Evolutionary conservation across 2,797 vertebrate species (phyloP).

Genomic region (Gobionotothen gibberifrons): DNA sequence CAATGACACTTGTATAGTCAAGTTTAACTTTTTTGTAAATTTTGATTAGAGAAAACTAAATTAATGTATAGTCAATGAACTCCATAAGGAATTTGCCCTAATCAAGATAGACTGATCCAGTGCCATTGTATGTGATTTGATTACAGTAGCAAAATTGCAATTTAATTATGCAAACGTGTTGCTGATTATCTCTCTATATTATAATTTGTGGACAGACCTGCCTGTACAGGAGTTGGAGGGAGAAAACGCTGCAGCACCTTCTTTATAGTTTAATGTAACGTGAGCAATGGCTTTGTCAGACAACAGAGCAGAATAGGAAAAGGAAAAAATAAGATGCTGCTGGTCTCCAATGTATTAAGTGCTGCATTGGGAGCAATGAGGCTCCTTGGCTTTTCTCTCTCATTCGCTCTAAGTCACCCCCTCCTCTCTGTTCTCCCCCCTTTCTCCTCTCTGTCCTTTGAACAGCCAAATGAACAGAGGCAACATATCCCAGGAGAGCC

Average conservation of each 20-base stretch:
- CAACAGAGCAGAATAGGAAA: slow-evolving; percentile 10
- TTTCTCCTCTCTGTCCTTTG: slow-evolving; percentile 49
- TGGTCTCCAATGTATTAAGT: slow-evolving; percentile 23
- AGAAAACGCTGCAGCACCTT: neutral
- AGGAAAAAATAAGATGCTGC: neutral
- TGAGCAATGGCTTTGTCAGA: slow-evolving; percentile 4
- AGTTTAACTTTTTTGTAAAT: neutral
- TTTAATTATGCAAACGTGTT: neutral
- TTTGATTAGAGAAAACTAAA: neutral
- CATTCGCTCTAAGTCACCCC: neutral
- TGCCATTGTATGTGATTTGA: neutral
- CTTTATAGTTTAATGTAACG: neutral
- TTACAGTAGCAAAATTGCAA: neutral
- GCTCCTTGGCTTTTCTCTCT: neutral
- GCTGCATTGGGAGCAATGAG: slow-evolving; percentile 25
- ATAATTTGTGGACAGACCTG: neutral
- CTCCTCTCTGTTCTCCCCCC: neutral
- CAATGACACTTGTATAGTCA: neutral
- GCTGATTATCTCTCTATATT: neutral
- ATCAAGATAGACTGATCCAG: neutral
- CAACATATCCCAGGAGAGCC: slow-evolving; percentile 46
- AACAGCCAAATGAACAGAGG: slow-evolving; percentile 57
- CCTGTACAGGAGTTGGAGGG: neutral
- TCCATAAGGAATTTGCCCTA: neutral
- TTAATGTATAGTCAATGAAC: neutral